A percentile compares a stretch with the other conserved stretches of the same genome.
Conservation (phyloP, 2,113 vertebrate genomes). For the Gorsachius goisagi region DNA sequence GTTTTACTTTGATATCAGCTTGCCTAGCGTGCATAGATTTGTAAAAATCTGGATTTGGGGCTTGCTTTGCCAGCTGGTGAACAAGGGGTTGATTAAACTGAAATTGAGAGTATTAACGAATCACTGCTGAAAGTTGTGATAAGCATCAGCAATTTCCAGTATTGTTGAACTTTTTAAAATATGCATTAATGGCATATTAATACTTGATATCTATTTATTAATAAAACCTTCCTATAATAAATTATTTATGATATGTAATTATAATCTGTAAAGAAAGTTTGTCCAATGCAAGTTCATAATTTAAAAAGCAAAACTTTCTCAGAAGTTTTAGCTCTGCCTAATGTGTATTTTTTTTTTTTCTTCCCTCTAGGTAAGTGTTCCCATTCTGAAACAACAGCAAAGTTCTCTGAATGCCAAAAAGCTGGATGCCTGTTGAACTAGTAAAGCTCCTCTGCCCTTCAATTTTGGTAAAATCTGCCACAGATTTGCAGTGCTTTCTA, state of each 20-base stretch:
- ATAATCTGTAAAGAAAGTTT: neutral
- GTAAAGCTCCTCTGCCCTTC: neutral
- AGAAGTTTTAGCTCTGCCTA: neutral
- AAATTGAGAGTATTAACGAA: neutral
- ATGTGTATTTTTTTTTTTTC: neutral
- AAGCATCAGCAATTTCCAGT: slow-evolving; percentile 38
- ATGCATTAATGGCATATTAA: slow-evolving; percentile 1
- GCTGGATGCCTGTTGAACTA: neutral
- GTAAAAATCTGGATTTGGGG: neutral
- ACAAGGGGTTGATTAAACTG: slow-evolving; percentile 11
- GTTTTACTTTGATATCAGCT: neutral
- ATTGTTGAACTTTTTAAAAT: slow-evolving; percentile 5
- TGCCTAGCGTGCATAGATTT: neutral
- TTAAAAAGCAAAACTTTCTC: neutral
- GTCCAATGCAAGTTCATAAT: neutral
- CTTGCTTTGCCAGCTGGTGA: neutral
- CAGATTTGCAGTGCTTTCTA: neutral
- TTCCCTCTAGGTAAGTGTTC: slow-evolving; percentile 73
- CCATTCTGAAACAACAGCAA: neutral
- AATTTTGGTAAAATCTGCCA: neutral
- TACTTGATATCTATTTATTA: slow-evolving; percentile 40
- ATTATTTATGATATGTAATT: slow-evolving; percentile 38
- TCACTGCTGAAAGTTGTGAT: slow-evolving; percentile 3
- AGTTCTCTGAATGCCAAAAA: neutral
- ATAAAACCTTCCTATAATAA: neutral